Conservation (phyloP, 2,888 invertebrate genomes). For the Parelbella ahira region DNA sequence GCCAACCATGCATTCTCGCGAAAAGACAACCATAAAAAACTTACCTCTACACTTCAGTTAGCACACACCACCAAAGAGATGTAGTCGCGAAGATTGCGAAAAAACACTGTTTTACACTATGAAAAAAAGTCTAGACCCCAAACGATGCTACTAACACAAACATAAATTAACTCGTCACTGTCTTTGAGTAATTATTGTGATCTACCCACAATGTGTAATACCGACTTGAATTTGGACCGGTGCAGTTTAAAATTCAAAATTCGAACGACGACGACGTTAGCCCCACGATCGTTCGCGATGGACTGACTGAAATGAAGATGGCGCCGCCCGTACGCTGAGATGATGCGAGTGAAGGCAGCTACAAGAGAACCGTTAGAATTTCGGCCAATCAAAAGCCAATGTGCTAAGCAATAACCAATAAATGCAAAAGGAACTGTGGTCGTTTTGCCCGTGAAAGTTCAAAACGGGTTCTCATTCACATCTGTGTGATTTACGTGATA, state of each 20-base stretch:
- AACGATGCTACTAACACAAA: constrained; percentile 55
- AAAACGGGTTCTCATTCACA: constrained; percentile 44
- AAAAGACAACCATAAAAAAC: constrained; percentile 54
- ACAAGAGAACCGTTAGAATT: constrained; percentile 46
- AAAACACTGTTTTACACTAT: constrained; percentile 64
- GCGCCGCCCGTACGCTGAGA: constrained; percentile 53
- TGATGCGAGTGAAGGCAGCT: constrained; percentile 62
- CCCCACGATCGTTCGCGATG: constrained; percentile 68
- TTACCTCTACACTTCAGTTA: constrained; percentile 70
- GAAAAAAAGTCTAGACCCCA: constrained; percentile 46
- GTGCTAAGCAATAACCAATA: constrained; percentile 43
- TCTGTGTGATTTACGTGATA: constrained; percentile 36
- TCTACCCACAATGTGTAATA: constrained; percentile 37
- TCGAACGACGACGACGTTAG: constrained; percentile 38
- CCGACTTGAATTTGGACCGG: constrained; percentile 51
- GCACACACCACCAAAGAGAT: constrained; percentile 63
- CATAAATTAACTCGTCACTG: constrained; percentile 62
- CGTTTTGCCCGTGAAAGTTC: constrained; percentile 64
- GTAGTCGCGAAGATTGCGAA: constrained; percentile 69
- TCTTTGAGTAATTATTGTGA: constrained; percentile 37
- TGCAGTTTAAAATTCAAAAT: constrained; percentile 40
- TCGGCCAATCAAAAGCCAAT: constrained; percentile 47
- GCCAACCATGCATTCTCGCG: constrained; percentile 33
- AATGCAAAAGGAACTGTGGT: constrained; percentile 32
- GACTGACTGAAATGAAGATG: constrained; percentile 69